A percentile compares a stretch with the other conserved stretches of the same genome.
Conservation (phyloP, 1,140 invertebrate species). For the Drosophila lacertosa region DNA sequence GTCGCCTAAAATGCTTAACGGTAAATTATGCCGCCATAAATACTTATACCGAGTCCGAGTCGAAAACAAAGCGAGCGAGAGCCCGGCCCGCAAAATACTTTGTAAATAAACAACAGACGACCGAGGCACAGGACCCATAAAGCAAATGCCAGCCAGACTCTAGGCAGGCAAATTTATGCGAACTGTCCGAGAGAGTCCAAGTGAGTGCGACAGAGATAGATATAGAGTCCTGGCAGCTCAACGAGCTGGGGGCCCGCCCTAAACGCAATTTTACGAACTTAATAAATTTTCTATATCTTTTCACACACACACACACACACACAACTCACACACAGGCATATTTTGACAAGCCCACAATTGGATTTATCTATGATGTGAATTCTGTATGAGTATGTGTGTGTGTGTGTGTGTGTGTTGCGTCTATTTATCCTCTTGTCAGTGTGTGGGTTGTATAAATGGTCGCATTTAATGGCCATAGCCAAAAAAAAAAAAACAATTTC, state of each 20-base stretch:
- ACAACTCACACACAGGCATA: slow-evolving; percentile 21
- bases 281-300: slow-evolving; percentile 82
- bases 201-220: neutral
- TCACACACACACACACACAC: slow-evolving; percentile 32
- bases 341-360: slow-evolving; percentile 79
- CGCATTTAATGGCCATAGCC: slow-evolving; percentile 64
- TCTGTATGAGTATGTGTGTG: neutral
- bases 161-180: slow-evolving; percentile 65
- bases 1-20: slow-evolving; percentile 78
- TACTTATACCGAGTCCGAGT: slow-evolving; percentile 35
- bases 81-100: slow-evolving; percentile 65
- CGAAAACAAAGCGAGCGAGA: slow-evolving; percentile 34
- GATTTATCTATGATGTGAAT: slow-evolving; percentile 71
- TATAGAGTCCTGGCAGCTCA: slow-evolving; percentile 19
- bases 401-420: slow-evolving; percentile 24
- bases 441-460: slow-evolving; percentile 57
- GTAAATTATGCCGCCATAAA: slow-evolving; percentile 78
- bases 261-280: slow-evolving; percentile 75
- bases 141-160: slow-evolving; percentile 23
- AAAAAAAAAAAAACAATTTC: slow-evolving; percentile 65
- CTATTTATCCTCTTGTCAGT: slow-evolving; percentile 16
- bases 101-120: slow-evolving; percentile 64
- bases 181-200: slow-evolving; percentile 18
- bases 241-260: slow-evolving; percentile 17
- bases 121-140: slow-evolving; percentile 34